Evolutionary conservation across 2,888 invertebrate species (phyloP).

Genomic region (Cecidostiba fungosa): DNA sequence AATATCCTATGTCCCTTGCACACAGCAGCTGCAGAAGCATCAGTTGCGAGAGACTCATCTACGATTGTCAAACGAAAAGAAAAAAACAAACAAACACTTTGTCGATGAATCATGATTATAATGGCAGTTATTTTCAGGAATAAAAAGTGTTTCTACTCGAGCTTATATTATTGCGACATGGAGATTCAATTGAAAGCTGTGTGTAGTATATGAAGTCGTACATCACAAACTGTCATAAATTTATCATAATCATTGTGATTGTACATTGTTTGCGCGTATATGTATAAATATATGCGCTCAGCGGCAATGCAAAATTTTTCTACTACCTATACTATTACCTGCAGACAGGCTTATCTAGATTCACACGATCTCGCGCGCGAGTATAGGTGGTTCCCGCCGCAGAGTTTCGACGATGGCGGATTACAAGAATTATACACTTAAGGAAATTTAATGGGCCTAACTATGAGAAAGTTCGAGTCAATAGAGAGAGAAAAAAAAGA

Average conservation of each 20-base stretch:
- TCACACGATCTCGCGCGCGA: conserved; percentile 31
- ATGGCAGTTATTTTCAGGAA: background rate
- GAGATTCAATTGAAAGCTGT: conserved; percentile 31
- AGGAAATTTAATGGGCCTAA: conserved; percentile 33
- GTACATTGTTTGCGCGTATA: conserved; percentile 43
- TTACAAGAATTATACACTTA: background rate
- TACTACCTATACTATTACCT: background rate
- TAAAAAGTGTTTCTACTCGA: background rate
- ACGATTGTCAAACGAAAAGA: background rate
- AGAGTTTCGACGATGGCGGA: conserved; percentile 12
- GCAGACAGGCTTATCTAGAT: conserved; percentile 13
- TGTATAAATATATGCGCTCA: conserved; percentile 16
- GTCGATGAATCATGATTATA: background rate
- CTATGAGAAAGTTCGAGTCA: conserved; percentile 28
- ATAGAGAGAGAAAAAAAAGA: background rate
- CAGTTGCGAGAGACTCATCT: background rate
- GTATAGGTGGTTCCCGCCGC: conserved; percentile 39
- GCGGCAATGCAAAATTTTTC: conserved; percentile 6
- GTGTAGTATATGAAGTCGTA: conserved; percentile 4
- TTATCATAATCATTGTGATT: conserved; percentile 46
- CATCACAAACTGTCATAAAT: conserved; percentile 43
- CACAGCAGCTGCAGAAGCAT: too few species aligned
- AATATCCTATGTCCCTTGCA: too few species aligned
- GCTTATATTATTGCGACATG: background rate
- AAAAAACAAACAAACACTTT: background rate